Evolutionary conservation across 2,113 vertebrate genomes (phyloP).

Genomic region (Cyprinus carpio): DNA sequence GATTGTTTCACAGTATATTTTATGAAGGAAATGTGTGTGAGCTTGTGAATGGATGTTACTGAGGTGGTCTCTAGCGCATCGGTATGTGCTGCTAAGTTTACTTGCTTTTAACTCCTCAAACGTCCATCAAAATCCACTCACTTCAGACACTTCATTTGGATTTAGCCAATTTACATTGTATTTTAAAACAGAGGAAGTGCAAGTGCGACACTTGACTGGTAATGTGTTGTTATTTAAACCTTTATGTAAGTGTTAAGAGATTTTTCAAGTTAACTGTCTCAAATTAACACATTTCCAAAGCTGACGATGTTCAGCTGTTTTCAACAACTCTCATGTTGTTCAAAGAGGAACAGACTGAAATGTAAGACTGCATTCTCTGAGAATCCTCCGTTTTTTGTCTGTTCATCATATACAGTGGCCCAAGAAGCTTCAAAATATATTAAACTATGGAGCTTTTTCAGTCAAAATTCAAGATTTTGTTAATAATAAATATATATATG

Average conservation of each 20-base stretch:
- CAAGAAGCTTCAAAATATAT: not conserved
- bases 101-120: not conserved
- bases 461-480: not conserved
- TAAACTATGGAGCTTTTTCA: not conserved
- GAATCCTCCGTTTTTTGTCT: not conserved
- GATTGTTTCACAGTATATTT: not conserved
- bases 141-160: not conserved
- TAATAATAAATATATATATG: not conserved
- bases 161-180: not conserved
- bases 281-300: not conserved
- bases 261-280: not conserved
- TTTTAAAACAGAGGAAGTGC: not conserved
- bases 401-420: not conserved
- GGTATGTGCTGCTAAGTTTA: not conserved
- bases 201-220: not conserved
- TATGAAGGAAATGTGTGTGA: not conserved
- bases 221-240: not conserved
- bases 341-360: not conserved
- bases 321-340: not conserved
- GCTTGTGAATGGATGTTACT: not conserved
- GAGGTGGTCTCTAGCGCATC: not conserved
- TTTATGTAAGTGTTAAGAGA: not conserved
- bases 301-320: not conserved
- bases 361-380: not conserved
- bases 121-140: not conserved